Evolutionary conservation across 2,888 invertebrate genomes (phyloP).

Genomic region (Lasioglossum vierecki): DNA sequence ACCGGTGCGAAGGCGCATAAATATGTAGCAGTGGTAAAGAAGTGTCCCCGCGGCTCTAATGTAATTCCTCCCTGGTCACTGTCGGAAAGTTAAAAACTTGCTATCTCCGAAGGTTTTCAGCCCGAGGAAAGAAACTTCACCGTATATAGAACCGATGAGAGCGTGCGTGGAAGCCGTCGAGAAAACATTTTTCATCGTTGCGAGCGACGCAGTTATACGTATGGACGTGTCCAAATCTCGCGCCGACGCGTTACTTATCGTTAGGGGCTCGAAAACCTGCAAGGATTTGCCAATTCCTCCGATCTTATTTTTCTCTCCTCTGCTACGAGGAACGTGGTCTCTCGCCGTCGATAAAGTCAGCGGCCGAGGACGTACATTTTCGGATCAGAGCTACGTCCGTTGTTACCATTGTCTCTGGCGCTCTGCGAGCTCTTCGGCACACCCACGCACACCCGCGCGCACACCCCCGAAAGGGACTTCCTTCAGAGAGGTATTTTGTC

Average conservation of each 20-base stretch:
- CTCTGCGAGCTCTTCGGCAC: constrained; percentile 8
- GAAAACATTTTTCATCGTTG: constrained; percentile 62
- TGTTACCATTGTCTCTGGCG: constrained; percentile 40
- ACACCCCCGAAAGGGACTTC: neutral
- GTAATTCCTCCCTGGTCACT: constrained; percentile 50
- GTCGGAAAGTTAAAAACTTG: constrained; percentile 43
- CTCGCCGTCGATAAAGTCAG: constrained; percentile 34
- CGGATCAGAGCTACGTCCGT: constrained; percentile 30
- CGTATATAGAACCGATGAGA: constrained; percentile 8
- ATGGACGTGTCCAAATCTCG: constrained; percentile 56
- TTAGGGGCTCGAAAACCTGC: constrained; percentile 64
- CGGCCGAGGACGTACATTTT: constrained; percentile 37
- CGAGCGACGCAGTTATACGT: constrained; percentile 53
- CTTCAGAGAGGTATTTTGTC: constrained; percentile 10
- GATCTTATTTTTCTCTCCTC: constrained; percentile 66
- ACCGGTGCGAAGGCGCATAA: constrained; percentile 31
- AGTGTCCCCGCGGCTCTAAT: constrained; percentile 15
- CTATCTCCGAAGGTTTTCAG: constrained; percentile 2
- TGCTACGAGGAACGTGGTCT: constrained; percentile 24
- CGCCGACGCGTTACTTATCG: constrained; percentile 69
- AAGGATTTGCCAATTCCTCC: constrained; percentile 65
- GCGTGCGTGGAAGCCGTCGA: constrained; percentile 30
- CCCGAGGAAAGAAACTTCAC: constrained; percentile 16
- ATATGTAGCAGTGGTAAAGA: constrained; percentile 44
- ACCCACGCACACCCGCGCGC: neutral